Conservation (phyloP, 2,888 invertebrate species). For the Heliconius charithonia region DNA sequence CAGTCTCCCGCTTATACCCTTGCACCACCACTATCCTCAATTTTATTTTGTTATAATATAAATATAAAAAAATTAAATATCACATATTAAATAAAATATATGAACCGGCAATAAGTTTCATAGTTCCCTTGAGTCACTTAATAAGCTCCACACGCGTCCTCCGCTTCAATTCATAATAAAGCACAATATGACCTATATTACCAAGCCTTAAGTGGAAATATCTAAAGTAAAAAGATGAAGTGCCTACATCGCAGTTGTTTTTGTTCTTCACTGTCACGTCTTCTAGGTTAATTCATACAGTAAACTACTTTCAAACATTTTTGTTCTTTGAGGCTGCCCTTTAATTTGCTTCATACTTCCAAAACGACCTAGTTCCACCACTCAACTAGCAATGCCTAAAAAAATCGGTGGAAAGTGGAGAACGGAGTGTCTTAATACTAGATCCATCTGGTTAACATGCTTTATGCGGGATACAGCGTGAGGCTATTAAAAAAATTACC, state of each 20-base stretch:
- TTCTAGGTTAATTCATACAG: constrained; percentile 36
- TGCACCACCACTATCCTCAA: no score
- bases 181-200: constrained; percentile 27
- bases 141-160: constrained; percentile 13
- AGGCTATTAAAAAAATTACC: no score
- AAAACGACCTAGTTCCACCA: not conserved
- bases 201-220: constrained; percentile 20
- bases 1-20: no score
- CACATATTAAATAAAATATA: not conserved
- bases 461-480: no score
- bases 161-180: constrained; percentile 27
- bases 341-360: constrained; percentile 7
- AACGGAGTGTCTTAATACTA: no score
- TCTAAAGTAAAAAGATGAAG: constrained; percentile 22
- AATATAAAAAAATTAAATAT: not conserved
- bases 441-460: no score
- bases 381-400: no score
- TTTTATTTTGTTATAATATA: no score
- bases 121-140: constrained; percentile 4
- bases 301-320: constrained; percentile 24
- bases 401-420: no score
- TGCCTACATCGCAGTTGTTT: constrained; percentile 12
- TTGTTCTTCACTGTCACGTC: constrained; percentile 19
- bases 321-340: constrained; percentile 5
- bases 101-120: not conserved